Conservation (phyloP, 2,797 vertebrate species). For the Alfaro cultratus region DNA sequence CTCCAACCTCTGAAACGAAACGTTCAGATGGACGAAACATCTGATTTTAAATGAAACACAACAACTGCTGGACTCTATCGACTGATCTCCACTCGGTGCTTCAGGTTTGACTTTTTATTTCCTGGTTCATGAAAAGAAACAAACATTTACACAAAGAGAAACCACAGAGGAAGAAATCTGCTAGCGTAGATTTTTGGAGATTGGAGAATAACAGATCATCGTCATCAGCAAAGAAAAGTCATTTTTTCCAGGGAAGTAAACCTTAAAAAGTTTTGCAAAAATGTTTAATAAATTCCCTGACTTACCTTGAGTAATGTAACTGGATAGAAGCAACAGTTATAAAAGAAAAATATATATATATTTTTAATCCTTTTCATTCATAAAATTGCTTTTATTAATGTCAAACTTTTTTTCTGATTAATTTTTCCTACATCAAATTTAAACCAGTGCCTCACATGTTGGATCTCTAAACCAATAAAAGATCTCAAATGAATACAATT, state of each 20-base stretch:
- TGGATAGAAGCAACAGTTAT: background rate
- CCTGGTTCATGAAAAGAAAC: background rate
- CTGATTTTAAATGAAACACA: background rate
- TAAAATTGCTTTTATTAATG: background rate
- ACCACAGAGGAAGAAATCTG: background rate
- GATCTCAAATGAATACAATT: background rate
- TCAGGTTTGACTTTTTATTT: background rate
- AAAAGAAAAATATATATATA: background rate
- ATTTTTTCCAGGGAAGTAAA: background rate
- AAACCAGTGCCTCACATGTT: background rate
- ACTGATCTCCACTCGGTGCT: background rate
- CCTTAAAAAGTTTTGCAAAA: background rate
- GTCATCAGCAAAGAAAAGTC: background rate
- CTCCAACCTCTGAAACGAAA: constrained; percentile 83
- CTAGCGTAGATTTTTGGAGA: background rate
- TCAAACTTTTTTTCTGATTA: background rate
- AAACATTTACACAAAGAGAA: background rate
- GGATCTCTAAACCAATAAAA: background rate
- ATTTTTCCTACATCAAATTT: background rate
- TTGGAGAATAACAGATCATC: background rate
- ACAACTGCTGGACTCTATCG: background rate
- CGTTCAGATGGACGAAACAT: background rate
- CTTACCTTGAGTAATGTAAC: background rate
- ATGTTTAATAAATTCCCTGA: background rate
- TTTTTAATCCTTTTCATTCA: background rate